Evolutionary conservation across 1,140 invertebrate genomes (phyloP), one percentile per base, ranked within the genome.

Genomic region (Popillia japonica): DNA sequence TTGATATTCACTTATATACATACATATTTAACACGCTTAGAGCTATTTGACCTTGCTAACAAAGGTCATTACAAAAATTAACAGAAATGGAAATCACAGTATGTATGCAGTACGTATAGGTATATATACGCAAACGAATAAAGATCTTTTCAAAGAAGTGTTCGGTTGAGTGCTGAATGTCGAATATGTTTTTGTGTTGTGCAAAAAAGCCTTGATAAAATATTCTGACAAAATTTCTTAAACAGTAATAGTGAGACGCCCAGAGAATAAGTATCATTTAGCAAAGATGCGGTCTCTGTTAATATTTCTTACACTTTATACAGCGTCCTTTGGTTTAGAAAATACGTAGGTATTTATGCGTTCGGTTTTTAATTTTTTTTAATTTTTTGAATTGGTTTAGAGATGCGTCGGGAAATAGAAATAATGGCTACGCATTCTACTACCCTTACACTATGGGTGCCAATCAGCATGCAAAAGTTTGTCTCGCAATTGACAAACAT

Each of bases 401-500:
- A 9, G 27, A 68, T 10, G 6, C 6, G 61, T 68, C 9, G 61
- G 20, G 22, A 6, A 27, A 2, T 48, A 2, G 27, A 34, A 34
- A 68, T 17, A 68, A 68, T 68, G 61, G 61, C 8, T 68, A 68
- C 9, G 61, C 61, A 22, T 68, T 68, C 22, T 68, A 68, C 22
- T 68, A 68, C 6, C 61, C 61, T n/a, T 10, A 14, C 0, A 0
- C 20, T 68, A 34, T 68, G 27, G 11, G 11, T 22, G 61, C 22
- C 61, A 68, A 68, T 3, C 61, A 68, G 6, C 17, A 2, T 22
- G 27, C 8, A 22, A 68, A 68, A 68, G 61, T 68, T 68, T 68
- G 61, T 27, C 10, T 68, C 3, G 20, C 23, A 0, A 23, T 68
- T 20, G 9, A 27, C 11, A 68, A 68, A 27, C 61, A 27, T 68